Conservation (phyloP, 2,113 vertebrate genomes). For the Lanius collurio region DNA sequence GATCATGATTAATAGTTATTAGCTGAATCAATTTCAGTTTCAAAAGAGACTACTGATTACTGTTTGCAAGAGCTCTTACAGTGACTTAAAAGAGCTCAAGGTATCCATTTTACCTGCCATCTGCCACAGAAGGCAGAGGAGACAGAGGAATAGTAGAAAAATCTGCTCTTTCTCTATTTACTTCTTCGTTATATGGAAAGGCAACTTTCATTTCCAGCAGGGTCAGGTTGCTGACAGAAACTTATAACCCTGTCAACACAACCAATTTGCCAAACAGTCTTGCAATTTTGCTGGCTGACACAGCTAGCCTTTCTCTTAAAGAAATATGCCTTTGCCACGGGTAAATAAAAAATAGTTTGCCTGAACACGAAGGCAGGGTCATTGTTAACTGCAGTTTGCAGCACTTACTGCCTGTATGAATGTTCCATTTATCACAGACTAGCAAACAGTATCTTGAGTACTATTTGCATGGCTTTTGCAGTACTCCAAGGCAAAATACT, state of each 20-base stretch:
- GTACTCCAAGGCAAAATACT: neutral
- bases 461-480: neutral
- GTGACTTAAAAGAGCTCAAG: neutral
- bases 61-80: neutral
- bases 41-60: neutral
- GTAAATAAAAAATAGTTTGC: neutral
- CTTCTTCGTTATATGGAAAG: neutral
- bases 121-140: neutral
- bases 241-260: neutral
- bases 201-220: neutral
- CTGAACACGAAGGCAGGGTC: neutral
- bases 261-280: neutral
- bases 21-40: neutral
- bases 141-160: neutral
- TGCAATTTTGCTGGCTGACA: neutral
- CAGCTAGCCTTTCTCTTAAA: neutral
- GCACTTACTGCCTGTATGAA: neutral
- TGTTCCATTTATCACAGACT: neutral
- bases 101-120: neutral
- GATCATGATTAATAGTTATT: neutral
- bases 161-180: neutral
- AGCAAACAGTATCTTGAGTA: neutral
- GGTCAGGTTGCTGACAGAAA: neutral
- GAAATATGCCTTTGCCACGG: neutral
- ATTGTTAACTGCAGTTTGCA: neutral